Evolutionary conservation across 2,113 vertebrate genomes (phyloP).

Genomic region (Planiliza haematocheilus): DNA sequence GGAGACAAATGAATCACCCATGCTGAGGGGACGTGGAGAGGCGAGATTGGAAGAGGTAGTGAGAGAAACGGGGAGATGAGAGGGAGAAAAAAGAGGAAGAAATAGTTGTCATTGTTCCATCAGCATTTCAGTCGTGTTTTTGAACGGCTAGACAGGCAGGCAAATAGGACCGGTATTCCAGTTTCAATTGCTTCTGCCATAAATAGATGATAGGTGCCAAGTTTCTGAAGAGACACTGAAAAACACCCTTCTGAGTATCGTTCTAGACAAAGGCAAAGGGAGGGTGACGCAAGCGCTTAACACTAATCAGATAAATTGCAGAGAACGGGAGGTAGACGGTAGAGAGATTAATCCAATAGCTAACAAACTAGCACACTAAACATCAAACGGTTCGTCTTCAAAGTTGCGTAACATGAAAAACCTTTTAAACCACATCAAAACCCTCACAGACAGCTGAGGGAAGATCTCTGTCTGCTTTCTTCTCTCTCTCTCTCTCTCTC

Average conservation of each 20-base stretch:
- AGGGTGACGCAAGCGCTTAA: constrained; percentile 59
- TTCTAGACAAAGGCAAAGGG: constrained; percentile 63
- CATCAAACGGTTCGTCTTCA: constrained; percentile 82
- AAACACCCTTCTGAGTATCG: constrained; percentile 58
- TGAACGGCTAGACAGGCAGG: constrained; percentile 73
- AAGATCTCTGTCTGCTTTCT: constrained; percentile 70
- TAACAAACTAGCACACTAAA: constrained; percentile 76
- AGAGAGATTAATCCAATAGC: constrained; percentile 74
- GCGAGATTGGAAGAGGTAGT: constrained; percentile 72
- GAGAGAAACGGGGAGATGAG: constrained; percentile 68
- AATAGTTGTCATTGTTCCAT: constrained; percentile 80
- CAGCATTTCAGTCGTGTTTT: constrained; percentile 72
- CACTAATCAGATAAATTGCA: constrained; percentile 74
- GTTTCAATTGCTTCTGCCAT: constrained; percentile 73
- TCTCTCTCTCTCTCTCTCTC: constrained; percentile 49
- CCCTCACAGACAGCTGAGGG: constrained; percentile 68
- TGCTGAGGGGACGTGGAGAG: constrained; percentile 73
- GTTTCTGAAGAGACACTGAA: constrained; percentile 66
- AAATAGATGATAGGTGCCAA: constrained; percentile 76
- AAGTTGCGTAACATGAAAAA: constrained; percentile 81
- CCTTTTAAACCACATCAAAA: constrained; percentile 77
- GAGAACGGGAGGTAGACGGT: constrained; percentile 53
- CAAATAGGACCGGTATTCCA: constrained; percentile 74
- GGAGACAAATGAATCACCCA: constrained; percentile 85
- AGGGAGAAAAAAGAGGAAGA: constrained; percentile 53